Percentiles rank a stretch among this genome's conserved stretches.
phyloP scores from a whole-genome alignment of 2,797 vertebrate genomes.

The Rhyacichthys aspro region DNA sequence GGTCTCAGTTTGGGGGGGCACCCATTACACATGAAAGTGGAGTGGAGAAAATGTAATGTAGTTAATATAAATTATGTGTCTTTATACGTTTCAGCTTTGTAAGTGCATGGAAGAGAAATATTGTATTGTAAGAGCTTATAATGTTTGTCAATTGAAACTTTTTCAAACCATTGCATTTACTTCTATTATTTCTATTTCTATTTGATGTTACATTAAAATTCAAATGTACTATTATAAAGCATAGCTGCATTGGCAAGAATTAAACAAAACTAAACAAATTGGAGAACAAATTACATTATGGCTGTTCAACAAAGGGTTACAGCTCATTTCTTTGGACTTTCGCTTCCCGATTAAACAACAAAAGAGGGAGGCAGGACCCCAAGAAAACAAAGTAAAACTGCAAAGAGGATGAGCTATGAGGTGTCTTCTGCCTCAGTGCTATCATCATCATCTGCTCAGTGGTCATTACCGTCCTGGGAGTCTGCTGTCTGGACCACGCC shows the following conservation, averaged over 20 bases:
- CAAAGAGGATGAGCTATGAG: constrained; percentile 57
- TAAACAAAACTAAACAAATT: no score
- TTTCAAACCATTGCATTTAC: no score
- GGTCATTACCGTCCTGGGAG: constrained; percentile 78
- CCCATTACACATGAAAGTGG: constrained; percentile 53
- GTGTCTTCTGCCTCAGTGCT: constrained; percentile 75
- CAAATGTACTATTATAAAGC: no score
- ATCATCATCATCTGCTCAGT: constrained; percentile 80
- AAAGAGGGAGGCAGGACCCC: constrained; percentile 5
- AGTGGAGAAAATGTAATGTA: constrained; percentile 10
- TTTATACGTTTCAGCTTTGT: constrained; percentile 4
- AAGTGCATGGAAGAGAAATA: neutral
- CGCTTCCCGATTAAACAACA: neutral
- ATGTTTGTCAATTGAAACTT: no score
- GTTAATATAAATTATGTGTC: constrained; percentile 30
- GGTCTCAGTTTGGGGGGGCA: constrained; percentile 48
- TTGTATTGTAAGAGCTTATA: neutral
- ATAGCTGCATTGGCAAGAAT: no score
- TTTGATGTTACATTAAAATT: no score
- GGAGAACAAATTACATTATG: no score
- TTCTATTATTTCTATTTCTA: no score
- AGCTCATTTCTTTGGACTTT: neutral
- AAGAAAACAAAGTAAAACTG: constrained; percentile 26
- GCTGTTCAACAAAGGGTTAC: no score
- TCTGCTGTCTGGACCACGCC: constrained; percentile 62